Evolutionary conservation across 2,113 vertebrate species (phyloP).

Genomic region (Chroicocephalus ridibundus): DNA sequence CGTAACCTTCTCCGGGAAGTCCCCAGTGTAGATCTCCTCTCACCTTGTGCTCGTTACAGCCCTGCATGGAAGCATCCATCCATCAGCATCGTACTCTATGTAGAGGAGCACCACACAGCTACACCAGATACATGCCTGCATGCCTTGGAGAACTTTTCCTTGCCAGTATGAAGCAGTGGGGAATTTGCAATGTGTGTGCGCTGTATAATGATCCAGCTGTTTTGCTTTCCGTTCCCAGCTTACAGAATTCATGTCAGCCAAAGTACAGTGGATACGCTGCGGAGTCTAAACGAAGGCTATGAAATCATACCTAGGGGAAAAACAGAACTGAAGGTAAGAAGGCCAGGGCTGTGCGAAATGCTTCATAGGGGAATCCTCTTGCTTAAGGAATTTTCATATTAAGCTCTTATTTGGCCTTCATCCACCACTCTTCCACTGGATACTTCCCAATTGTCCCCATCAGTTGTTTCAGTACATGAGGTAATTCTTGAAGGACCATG

Average conservation of each 20-base stretch:
- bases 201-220: background rate
- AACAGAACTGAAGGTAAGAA: conserved; percentile 89
- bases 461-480: background rate
- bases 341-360: background rate
- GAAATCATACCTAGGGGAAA: conserved; percentile 86
- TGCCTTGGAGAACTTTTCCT: background rate
- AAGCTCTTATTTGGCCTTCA: background rate
- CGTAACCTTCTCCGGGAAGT: background rate
- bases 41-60: background rate
- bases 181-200: background rate
- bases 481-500: background rate
- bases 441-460: background rate
- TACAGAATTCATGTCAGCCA: conserved; percentile 92
- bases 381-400: background rate
- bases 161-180: background rate
- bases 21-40: background rate
- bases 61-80: background rate
- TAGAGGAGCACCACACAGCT: background rate
- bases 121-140: background rate
- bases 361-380: background rate
- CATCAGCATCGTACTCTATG: accelerated
- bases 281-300: conserved; percentile 84
- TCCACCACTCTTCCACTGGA: background rate
- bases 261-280: conserved; percentile 85
- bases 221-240: conserved; percentile 72